Base-by-base conservation (phyloP, 2,797 vertebrate species). In the Mareca strepera region DNA sequence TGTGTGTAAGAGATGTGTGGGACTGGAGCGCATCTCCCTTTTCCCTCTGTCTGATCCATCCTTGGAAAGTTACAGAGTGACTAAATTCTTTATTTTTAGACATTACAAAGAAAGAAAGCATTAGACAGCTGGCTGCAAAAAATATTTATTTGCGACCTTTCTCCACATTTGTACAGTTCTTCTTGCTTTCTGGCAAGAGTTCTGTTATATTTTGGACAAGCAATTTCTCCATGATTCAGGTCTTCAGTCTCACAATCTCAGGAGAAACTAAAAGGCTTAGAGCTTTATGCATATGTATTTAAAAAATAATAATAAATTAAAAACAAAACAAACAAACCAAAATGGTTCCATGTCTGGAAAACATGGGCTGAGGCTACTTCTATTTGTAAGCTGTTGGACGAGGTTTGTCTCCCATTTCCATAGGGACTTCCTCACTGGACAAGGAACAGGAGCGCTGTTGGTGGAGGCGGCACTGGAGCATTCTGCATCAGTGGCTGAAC, bases 141-240 rank as follows among this genome's bases (percentile, higher is more conserved):
- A 95, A 81, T 94, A 94, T 58, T 96, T 96, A 86, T 96, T 96
- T 96, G 50, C 96, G 93, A 94, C 91, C 81, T 95, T 95, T 89
- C 44, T 88, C 59, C 93, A 17, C 69, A 29, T 94, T 90, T 94
- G 48, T 92, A 83, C 79, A 72, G 46, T 74, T 68, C 52, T 82
- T 79, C 56, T 82, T 79, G 63, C 86, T 94, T 94, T 93, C 64
- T 94, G 88, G 82, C 88, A 59, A 63, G 10, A 29, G 35, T 67
- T 46, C 26, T 55, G 20, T 79, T 67, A 31, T 53, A 78, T 67
- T 29, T 67, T 56, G 26, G 77, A 84, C 31, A 11, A 56, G 43
- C 59, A 58, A 15, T 90, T 91, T 41, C 17, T 91, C 21, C 21
- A 12, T 1, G 6, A n/a, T 75, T 87, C 59, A 82, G 55, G 35